phyloP scores from a whole-genome alignment of 1,140 invertebrate species.

The Oscheius sp. region DNA sequence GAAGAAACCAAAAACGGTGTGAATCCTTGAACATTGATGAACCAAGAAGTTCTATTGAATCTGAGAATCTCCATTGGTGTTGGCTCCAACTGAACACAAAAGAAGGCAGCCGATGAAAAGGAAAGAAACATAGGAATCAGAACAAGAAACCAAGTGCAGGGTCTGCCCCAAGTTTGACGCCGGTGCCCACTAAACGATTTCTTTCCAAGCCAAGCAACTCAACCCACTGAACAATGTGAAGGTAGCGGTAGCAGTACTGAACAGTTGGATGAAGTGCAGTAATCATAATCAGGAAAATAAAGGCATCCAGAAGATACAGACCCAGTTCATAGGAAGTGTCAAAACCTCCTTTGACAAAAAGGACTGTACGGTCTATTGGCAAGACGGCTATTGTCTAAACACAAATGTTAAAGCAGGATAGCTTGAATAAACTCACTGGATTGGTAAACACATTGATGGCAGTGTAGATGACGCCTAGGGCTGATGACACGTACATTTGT shows the following conservation, averaged over 20 bases:
- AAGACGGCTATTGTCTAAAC: neutral
- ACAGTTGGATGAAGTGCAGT: neutral
- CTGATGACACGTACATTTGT: neutral
- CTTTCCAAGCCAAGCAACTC: neutral
- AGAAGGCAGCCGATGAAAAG: neutral
- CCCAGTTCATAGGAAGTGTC: neutral
- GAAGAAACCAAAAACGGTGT: neutral
- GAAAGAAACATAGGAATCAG: neutral
- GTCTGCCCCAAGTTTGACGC: neutral
- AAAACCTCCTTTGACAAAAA: neutral
- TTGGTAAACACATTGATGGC: neutral
- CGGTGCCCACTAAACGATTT: neutral
- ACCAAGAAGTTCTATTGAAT: neutral
- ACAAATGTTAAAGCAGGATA: neutral
- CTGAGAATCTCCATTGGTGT: neutral
- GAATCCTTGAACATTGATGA: neutral
- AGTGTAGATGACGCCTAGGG: neutral
- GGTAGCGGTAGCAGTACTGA: neutral
- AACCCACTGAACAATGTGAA: constrained; percentile 5
- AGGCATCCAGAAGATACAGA: neutral
- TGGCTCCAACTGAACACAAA: neutral
- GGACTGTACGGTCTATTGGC: neutral
- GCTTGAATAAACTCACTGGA: neutral
- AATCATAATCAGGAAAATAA: neutral
- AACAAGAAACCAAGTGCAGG: neutral